These are phyloP conservation scores for Papilio elwesi DNA, from an alignment of 2,888 invertebrate genomes.

Conservation along the genomic window DNA sequence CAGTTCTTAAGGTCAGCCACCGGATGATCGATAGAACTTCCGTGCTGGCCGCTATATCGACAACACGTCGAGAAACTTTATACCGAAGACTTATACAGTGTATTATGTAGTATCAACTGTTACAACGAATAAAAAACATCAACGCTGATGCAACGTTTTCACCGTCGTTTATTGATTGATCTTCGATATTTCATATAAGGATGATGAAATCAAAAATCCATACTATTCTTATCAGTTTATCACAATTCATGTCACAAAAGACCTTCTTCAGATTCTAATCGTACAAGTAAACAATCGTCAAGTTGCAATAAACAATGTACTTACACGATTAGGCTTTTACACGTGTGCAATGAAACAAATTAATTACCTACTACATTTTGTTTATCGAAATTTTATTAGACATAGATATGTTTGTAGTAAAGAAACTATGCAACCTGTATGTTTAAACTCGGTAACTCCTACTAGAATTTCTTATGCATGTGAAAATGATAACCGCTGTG, in stretches of 20 bases:
- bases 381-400: not conserved
- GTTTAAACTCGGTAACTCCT: too few relatives aligned
- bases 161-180: not conserved
- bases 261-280: conserved; percentile 19
- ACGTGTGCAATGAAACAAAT: conserved; percentile 20
- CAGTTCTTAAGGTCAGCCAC: not conserved
- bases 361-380: conserved; percentile 8
- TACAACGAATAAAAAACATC: not conserved
- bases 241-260: conserved; percentile 12
- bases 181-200: not conserved
- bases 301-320: conserved; percentile 13
- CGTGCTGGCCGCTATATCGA: not conserved
- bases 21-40: not conserved
- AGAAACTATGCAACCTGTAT: not conserved
- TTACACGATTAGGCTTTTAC: conserved; percentile 1
- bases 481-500: too few relatives aligned
- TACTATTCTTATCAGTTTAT: conserved; percentile 6
- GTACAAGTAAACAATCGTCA: conserved; percentile 11
- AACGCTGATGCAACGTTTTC: not conserved
- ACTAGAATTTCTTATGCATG: too few relatives aligned
- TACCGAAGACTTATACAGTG: not conserved
- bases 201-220: not conserved
- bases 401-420: not conserved
- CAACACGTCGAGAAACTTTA: not conserved
- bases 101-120: not conserved